A percentile compares a stretch with the other conserved stretches of the same genome.
Evolutionary conservation across 1,140 invertebrate genomes (phyloP).

Genomic region (Chlorops oryzae): DNA sequence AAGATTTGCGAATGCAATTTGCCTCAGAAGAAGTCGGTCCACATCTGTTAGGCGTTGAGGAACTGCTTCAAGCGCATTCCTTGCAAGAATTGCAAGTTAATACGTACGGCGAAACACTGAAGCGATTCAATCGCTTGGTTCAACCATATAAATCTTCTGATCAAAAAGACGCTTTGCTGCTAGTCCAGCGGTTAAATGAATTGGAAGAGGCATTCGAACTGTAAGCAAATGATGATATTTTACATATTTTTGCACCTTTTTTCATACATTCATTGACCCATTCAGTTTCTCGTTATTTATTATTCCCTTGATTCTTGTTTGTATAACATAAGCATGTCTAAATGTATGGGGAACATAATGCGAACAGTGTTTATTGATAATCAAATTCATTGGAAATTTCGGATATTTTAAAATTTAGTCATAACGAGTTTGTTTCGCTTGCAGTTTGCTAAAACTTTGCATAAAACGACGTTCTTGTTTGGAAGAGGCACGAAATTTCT

Average conservation of each 20-base stretch:
- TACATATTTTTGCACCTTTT: slow-evolving; percentile 10
- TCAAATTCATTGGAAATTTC: too few species aligned
- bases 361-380: too few species aligned
- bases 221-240: slow-evolving; percentile 31
- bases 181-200: slow-evolving; percentile 64
- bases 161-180: slow-evolving; percentile 57
- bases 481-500: slow-evolving; percentile 88
- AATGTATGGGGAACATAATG: too few species aligned
- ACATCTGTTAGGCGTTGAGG: slow-evolving; percentile 88
- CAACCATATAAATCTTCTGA: slow-evolving; percentile 51
- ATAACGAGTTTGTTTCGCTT: slow-evolving; percentile 18
- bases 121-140: slow-evolving; percentile 66
- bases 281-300: too few species aligned
- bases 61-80: slow-evolving; percentile 86
- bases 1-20: slow-evolving; percentile 74
- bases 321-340: too few species aligned
- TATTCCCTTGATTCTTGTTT: neutral
- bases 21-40: slow-evolving; percentile 83
- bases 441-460: slow-evolving; percentile 52
- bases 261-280: neutral
- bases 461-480: slow-evolving; percentile 73
- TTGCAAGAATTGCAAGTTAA: slow-evolving; percentile 86
- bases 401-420: neutral
- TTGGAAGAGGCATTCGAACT: slow-evolving; percentile 67
- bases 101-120: slow-evolving; percentile 74